Evolutionary conservation across 2,888 invertebrate species (phyloP), one percentile per base, ranked within the genome.

Genomic region (Epirrhoe alternata): DNA sequence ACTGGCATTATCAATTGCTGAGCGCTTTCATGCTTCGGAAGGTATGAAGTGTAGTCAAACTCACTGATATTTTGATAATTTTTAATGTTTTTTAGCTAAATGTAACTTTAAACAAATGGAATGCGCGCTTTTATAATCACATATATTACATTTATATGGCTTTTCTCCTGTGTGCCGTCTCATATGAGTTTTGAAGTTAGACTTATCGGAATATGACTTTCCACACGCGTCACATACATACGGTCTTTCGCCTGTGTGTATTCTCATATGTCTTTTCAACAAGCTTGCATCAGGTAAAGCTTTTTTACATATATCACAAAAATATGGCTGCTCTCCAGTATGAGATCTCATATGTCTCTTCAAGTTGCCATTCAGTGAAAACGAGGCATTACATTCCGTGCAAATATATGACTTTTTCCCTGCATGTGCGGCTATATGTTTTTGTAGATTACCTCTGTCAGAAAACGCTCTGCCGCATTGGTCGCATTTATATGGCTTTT

Each of bases 161-260:
- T 59, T 58, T 24, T 50, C 58, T 4, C 62, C 62, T 0, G 51
- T 51, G 12, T 66, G 66, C 5, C 47, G 51, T 51, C 30, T n/a
- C 55, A 51, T 54, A 30, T 66, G 66, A 7, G 16, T 42, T n/a
- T 51, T 60, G 4, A 51, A 55, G 14, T 49, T 38, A 14, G 52
- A 56, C 30, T 42, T 56, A 57, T 92, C 56, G 81, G 86, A 75
- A 83, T 92, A 93, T 35, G 79, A 70, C 0, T 89, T 82, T 0
- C 88, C 87, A 78, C 93, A 93, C 31, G 77, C 74, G 0, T 53
- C 33, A 47, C 65, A 65, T n/a, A n/a, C 5, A 24, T 42, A 65
- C 1, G 64, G 60, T 4, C 10, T 42, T 10, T 65, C 64, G 0
- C 60, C 64, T 3, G 55, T 65, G 14, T 65, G 64, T 3, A 52